These are phyloP conservation scores for Peromyscus maniculatus DNA, from an alignment of 2,113 vertebrate genomes.

Conservation along the genomic window DNA sequence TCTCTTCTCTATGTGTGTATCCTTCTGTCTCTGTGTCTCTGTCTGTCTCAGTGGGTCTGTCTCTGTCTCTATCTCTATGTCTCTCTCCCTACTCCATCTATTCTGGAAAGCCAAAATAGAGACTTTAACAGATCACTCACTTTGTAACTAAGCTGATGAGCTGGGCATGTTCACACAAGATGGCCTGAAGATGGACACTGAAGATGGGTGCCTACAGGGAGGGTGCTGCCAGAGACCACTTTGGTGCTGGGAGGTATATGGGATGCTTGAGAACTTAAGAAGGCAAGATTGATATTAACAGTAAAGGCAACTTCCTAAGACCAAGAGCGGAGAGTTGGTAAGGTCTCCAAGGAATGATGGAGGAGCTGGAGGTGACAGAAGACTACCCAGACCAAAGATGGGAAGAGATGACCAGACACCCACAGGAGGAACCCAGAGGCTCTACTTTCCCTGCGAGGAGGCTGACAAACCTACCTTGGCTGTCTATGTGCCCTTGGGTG, in stretches of 20 bases:
- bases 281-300: rapidly evolving
- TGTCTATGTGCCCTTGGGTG: rapidly evolving
- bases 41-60: no score
- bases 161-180: no score
- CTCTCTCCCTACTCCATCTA: background rate
- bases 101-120: background rate
- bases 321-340: background rate
- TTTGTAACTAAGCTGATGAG: rapidly evolving
- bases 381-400: background rate
- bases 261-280: background rate
- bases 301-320: rapidly evolving
- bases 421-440: rapidly evolving
- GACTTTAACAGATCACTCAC: rapidly evolving
- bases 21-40: background rate
- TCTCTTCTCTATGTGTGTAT: rapidly evolving
- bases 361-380: background rate
- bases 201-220: rapidly evolving
- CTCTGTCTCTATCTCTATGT: rapidly evolving
- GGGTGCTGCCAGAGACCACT: no score
- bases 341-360: background rate
- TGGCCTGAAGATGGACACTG: no score
- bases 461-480: rapidly evolving
- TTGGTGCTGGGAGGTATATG: background rate
- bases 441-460: background rate
- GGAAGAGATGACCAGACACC: background rate